Conservation (phyloP, 1,140 invertebrate species). For the Drosophila parvula region DNA sequence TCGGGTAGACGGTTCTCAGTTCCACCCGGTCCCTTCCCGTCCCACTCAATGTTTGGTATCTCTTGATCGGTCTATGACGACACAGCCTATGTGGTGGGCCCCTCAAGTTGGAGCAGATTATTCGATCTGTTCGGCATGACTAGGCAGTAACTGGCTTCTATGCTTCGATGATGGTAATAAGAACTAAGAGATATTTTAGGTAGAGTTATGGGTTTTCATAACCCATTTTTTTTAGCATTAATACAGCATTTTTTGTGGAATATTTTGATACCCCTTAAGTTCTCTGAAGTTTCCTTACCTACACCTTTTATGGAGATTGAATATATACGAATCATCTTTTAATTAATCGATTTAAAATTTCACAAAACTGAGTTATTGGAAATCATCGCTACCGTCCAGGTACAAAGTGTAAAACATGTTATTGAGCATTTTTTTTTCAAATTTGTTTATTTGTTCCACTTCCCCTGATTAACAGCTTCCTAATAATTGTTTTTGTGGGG, state of each 20-base stretch:
- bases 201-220: neutral
- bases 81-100: neutral
- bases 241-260: too few relatives aligned
- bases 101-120: too few relatives aligned
- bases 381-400: neutral
- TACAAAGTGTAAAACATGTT: conserved; percentile 3
- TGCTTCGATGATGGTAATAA: neutral
- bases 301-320: too few relatives aligned
- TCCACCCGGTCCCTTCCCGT: neutral
- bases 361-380: neutral
- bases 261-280: too few relatives aligned
- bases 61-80: neutral
- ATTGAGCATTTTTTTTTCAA: conserved; percentile 6
- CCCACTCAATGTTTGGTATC: neutral
- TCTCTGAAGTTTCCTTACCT: too few relatives aligned
- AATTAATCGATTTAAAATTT: too few relatives aligned
- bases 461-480: conserved; percentile 17
- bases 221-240: too few relatives aligned
- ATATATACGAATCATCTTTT: too few relatives aligned
- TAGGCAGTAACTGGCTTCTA: neutral
- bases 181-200: neutral
- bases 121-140: conserved; percentile 7
- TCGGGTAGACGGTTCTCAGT: neutral
- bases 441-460: conserved; percentile 6
- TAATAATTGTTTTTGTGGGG: conserved; percentile 16